Evolutionary conservation across 2,797 vertebrate species (phyloP), one percentile per base, ranked within the genome.

Genomic region (Pygocentrus nattereri): DNA sequence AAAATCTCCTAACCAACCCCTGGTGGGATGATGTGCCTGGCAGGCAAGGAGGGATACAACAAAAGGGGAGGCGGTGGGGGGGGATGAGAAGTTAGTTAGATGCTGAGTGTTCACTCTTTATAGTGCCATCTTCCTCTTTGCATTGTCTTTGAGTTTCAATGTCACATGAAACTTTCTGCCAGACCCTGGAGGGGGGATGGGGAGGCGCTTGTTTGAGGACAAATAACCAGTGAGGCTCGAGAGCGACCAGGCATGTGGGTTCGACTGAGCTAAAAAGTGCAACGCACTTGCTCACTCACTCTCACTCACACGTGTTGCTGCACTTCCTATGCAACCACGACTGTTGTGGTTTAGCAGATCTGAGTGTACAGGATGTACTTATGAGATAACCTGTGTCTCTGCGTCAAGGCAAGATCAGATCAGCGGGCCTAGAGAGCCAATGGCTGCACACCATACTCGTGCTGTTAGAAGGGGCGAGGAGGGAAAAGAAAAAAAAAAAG

Each of bases 301-400:
- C 52, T 12, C 38, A 47, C 12, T 23, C 41, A 41, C 64, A 38
- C 31, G 64, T 41, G 64, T 38, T 41, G 83, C 82, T 76, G 72
- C 78, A 83, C 83, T 85, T 83, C 83, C 86, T 81, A 79, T 85
- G 72, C 76, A 85, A 87, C 84, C 81, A 49, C 79, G 38, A 85
- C 81, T 87, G 81, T 85, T 87, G 84, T 85, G 86, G 86, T 87
- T 87, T 85, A 31, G 67, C 74, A 61, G 67, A 69, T 69, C 72
- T 65, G 64, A 77, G 80, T 41, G 59, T 71, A 82, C 80, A 82
- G 80, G 74, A 77, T 82, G 80, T 82, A 72, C 80, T 82, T 78
- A 64, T 82, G 80, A 82, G 70, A 73, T 73, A 73, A 73, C 50
- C 70, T 56, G 13, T 27, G 41, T 18, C 19, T 49, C 54, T 61